phyloP scores from a whole-genome alignment of 2,113 vertebrate genomes.

The Pelmatolapia mariae region DNA sequence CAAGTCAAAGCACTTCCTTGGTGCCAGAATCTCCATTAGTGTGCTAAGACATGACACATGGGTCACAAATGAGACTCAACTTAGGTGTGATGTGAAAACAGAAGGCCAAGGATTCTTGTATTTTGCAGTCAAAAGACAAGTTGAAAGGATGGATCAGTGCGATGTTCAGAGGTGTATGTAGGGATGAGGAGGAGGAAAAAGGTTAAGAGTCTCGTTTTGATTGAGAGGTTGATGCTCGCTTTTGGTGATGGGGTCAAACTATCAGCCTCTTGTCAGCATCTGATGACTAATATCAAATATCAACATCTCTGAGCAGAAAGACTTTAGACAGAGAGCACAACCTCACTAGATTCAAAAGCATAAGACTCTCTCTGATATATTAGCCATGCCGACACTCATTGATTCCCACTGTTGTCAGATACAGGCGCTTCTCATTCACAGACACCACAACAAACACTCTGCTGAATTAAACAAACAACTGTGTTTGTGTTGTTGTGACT shows the following conservation, averaged over 20 bases:
- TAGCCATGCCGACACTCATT: background rate
- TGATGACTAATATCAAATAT: background rate
- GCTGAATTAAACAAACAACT: constrained; percentile 9
- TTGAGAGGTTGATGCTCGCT: background rate
- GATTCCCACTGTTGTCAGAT: background rate
- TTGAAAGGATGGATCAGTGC: background rate
- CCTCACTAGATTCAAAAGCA: background rate
- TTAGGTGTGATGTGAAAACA: background rate
- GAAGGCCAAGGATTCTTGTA: background rate
- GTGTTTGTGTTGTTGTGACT: background rate
- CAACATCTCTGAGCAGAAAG: background rate
- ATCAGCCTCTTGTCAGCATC: background rate
- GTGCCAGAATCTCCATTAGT: constrained; percentile 38
- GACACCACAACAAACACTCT: background rate
- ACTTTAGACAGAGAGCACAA: background rate
- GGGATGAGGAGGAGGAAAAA: background rate
- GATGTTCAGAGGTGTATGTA: background rate
- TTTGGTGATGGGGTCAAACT: constrained; percentile 15
- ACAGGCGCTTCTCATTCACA: background rate
- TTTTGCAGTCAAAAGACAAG: background rate
- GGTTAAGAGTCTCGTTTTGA: background rate
- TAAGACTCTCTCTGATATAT: background rate
- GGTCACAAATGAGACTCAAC: background rate
- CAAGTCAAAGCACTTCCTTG: constrained; percentile 28
- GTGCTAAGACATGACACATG: background rate